Conservation (phyloP, 2,797 vertebrate species). For the Fringilla coelebs region DNA sequence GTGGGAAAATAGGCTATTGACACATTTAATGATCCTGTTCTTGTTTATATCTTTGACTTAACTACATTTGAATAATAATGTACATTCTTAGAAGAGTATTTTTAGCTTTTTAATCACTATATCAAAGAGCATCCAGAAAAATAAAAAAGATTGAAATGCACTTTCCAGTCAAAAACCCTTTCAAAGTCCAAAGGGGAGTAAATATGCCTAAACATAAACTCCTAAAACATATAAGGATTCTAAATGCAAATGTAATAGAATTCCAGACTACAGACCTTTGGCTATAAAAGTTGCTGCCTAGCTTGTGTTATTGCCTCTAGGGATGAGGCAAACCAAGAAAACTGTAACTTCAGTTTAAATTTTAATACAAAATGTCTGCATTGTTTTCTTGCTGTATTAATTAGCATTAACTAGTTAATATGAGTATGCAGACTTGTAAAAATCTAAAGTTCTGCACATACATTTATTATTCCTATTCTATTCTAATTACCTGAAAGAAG, state of each 20-base stretch:
- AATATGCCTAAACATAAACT: not conserved
- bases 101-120: conserved; percentile 8
- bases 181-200: not conserved
- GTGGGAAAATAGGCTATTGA: not conserved
- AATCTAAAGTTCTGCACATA: not conserved
- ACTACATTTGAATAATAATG: not conserved
- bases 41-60: not conserved
- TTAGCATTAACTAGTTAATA: not conserved
- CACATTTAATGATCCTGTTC: not conserved
- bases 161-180: not conserved
- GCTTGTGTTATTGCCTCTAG: not conserved
- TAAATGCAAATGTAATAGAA: not conserved
- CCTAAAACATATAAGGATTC: not conserved
- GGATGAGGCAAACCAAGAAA: not conserved
- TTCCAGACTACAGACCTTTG: not conserved
- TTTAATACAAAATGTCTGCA: not conserved
- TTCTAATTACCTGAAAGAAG: not conserved
- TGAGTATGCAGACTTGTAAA: not conserved
- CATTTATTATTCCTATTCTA: not conserved
- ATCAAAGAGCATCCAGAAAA: not conserved
- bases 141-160: not conserved
- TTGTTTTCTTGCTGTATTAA: not conserved
- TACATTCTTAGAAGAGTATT: not conserved
- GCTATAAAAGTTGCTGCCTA: not conserved
- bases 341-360: not conserved